phyloP scores from a whole-genome alignment of 2,888 invertebrate genomes.

The Xestia ashworthii region DNA sequence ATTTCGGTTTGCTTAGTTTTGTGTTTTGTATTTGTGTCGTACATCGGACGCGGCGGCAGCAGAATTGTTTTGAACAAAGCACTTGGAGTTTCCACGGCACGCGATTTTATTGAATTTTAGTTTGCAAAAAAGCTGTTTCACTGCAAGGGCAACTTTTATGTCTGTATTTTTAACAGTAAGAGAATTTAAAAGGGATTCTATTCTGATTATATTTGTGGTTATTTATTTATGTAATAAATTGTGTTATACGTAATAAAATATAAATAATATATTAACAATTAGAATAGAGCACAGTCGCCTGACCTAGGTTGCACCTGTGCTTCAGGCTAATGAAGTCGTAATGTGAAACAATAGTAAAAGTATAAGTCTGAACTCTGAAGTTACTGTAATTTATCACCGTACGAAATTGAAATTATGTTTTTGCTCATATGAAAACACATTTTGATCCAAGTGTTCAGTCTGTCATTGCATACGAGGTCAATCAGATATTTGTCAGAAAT shows the following conservation, averaged over 20 bases:
- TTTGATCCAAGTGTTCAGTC: neutral
- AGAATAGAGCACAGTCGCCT: neutral
- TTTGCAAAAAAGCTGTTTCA: slow-evolving; percentile 56
- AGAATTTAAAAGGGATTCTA: slow-evolving; percentile 24
- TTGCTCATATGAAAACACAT: neutral
- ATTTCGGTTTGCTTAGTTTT: slow-evolving; percentile 45
- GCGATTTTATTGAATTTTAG: slow-evolving; percentile 65
- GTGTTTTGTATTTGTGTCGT: slow-evolving; percentile 51
- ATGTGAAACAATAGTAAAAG: neutral
- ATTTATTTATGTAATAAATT: neutral
- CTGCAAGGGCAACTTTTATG: slow-evolving; percentile 46
- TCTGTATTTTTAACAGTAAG: slow-evolving; percentile 39
- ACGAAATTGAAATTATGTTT: neutral
- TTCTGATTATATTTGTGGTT: neutral
- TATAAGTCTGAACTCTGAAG: neutral
- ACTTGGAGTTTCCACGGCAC: slow-evolving; percentile 58
- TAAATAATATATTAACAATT: neutral
- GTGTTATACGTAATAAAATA: neutral
- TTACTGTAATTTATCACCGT: neutral
- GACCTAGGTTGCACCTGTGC: neutral
- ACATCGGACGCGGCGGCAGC: slow-evolving; percentile 39
- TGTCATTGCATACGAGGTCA: neutral
- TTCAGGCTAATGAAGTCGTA: neutral
- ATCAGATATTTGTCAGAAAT: neutral
- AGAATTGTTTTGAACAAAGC: slow-evolving; percentile 61